Evolutionary conservation across 2,797 vertebrate species (phyloP), one percentile per base, ranked within the genome.

Genomic region (Moxostoma hubbsi): DNA sequence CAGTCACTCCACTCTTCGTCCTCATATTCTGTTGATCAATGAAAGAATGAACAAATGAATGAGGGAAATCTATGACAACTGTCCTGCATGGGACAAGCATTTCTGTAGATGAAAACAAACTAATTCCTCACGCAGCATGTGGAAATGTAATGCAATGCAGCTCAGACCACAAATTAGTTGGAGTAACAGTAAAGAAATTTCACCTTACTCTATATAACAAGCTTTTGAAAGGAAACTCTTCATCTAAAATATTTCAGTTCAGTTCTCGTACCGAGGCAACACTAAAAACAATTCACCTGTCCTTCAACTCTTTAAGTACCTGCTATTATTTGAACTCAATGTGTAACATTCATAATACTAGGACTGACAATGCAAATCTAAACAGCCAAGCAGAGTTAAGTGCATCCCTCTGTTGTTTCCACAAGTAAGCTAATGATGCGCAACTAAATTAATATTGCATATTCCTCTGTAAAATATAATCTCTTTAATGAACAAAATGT

Each of bases 1-100:
- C 94, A 96, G 0, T 85, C 80, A 54, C 94, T 94, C 95, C 95
- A 95, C 15, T 94, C 93, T 66, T 94, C 93, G 70, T 90, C 90
- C 83, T 93, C 93, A 65, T 90, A 91, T 79, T 95, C 94, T 95
- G 81, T 47, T 59, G 64, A 63, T 16, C 12, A 74, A 62, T 18
- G 24, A 11, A 66, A 46, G 16, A 73, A 75, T 65, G 53, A 75
- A 75, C 55, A 46, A 57, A 24, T 62, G 59, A 75, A 73, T 63
- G 50, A 47, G 15, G 66, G 74, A 76, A 47, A 78, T 79, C 80
- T 82, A 82, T 85, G 63, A 81, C 63, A 47, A 49, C 15, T 47
- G 6, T 47, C 54, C 16, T n/a, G 5, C 36, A 58, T 18, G 24
- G 58, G n/a, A 46, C 24, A 61, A 51, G 24, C 49, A 10, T 1